phyloP scores from a whole-genome alignment of 2,797 vertebrate genomes.

The Naso thynnoides region DNA sequence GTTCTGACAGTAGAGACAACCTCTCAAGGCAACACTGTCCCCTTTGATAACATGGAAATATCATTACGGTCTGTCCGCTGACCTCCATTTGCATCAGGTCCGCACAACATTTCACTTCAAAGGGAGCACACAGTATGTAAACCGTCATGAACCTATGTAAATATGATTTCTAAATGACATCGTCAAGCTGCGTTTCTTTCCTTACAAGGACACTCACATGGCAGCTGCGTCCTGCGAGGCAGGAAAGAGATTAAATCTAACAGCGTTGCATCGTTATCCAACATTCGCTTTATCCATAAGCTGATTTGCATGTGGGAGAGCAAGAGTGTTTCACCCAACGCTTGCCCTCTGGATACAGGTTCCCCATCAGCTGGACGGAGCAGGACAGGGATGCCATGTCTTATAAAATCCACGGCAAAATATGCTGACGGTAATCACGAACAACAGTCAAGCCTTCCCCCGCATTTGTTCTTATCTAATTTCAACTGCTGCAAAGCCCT shows the following conservation, averaged over 20 bases:
- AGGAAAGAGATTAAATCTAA: slow-evolving; percentile 72
- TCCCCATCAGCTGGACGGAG: slow-evolving; percentile 7
- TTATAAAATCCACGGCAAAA: background rate
- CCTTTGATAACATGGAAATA: slow-evolving; percentile 5
- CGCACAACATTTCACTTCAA: background rate
- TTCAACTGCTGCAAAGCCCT: background rate
- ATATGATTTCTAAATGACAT: background rate
- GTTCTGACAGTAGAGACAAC: slow-evolving; percentile 35
- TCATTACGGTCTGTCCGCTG: background rate
- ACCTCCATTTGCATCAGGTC: slow-evolving; percentile 31
- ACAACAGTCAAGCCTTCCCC: background rate
- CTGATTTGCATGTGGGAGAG: slow-evolving; percentile 72
- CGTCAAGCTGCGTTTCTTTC: slow-evolving; percentile 27
- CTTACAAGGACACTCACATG: slow-evolving; percentile 51
- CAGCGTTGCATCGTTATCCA: slow-evolving; percentile 52
- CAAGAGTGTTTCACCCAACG: slow-evolving; percentile 42
- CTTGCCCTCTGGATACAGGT: slow-evolving; percentile 17
- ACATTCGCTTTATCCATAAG: slow-evolving; percentile 70
- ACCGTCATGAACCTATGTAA: slow-evolving; percentile 16
- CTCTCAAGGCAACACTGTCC: slow-evolving; percentile 6
- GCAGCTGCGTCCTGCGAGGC: slow-evolving; percentile 52
- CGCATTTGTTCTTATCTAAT: background rate
- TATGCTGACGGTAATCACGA: background rate
- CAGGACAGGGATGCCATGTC: slow-evolving; percentile 4
- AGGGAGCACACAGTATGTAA: slow-evolving; percentile 6